phyloP scores from a whole-genome alignment of 1,140 invertebrate species.

The Ladona fulva region DNA sequence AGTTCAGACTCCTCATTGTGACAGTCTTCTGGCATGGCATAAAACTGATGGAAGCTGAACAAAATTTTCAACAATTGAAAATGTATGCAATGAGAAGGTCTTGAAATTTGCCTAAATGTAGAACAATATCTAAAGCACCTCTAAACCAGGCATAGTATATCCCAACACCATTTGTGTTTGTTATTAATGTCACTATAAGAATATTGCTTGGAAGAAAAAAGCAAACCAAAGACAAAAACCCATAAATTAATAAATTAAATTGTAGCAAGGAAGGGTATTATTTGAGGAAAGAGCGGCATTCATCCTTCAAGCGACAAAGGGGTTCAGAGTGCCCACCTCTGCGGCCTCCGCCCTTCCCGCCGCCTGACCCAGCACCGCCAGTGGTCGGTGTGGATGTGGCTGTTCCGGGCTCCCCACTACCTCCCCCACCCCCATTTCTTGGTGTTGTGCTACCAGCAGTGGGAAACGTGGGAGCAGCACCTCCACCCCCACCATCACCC shows the following conservation, averaged over 20 bases:
- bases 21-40: too few species aligned
- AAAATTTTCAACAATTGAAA: too few species aligned
- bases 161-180: neutral
- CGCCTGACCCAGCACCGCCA: neutral
- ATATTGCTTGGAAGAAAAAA: neutral
- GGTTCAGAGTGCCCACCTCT: neutral
- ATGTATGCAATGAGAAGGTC: too few species aligned
- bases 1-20: too few species aligned
- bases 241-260: neutral
- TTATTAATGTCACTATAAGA: neutral
- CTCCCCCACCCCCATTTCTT: slow-evolving; percentile 16
- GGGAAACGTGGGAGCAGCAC: slow-evolving; percentile 1
- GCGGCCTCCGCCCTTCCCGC: slow-evolving; percentile 1
- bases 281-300: neutral
- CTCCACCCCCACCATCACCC: slow-evolving; percentile 27
- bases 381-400: slow-evolving; percentile 6
- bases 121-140: too few species aligned
- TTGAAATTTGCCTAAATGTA: too few species aligned
- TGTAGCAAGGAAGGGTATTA: neutral
- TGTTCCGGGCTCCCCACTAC: slow-evolving; percentile 18
- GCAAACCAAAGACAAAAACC: neutral
- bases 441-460: neutral
- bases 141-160: neutral
- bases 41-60: too few species aligned
- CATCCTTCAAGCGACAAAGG: neutral